Conservation (phyloP, 2,113 vertebrate species). For the Penelope pileata region DNA sequence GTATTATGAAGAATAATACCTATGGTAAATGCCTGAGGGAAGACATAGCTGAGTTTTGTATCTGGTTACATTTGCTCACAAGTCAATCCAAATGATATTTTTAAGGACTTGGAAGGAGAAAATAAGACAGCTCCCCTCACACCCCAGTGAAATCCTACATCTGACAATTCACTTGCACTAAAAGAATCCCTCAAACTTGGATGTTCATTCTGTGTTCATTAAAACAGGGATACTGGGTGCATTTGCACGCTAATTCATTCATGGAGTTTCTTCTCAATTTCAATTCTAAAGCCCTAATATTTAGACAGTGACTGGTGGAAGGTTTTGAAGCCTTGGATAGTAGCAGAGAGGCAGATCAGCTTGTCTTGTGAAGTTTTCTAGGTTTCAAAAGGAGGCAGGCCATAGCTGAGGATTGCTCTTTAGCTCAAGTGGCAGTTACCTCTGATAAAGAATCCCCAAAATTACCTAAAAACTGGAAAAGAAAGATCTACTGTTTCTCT, state of each 20-base stretch:
- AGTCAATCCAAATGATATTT: neutral
- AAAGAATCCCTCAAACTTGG: neutral
- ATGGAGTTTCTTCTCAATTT: neutral
- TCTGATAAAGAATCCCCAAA: neutral
- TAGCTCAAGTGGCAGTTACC: neutral
- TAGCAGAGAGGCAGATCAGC: neutral
- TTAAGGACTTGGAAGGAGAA: neutral
- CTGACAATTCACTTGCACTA: neutral
- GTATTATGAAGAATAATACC: neutral
- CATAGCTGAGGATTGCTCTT: neutral
- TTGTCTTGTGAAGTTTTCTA: neutral
- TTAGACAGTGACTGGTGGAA: neutral
- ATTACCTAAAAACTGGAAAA: neutral
- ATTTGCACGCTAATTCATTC: neutral
- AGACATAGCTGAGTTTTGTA: neutral
- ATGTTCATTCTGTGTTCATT: neutral
- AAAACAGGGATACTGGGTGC: neutral
- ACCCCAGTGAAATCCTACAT: neutral
- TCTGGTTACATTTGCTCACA: neutral
- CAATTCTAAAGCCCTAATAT: neutral
- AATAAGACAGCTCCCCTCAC: neutral
- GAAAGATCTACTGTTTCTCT: neutral
- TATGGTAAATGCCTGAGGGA: neutral
- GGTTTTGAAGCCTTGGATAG: neutral
- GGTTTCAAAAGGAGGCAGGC: neutral